A percentile compares a stretch with the other conserved stretches of the same genome.
Evolutionary conservation across 2,113 vertebrate genomes (phyloP).

Genomic region (Hydrochoerus hydrochaeris): DNA sequence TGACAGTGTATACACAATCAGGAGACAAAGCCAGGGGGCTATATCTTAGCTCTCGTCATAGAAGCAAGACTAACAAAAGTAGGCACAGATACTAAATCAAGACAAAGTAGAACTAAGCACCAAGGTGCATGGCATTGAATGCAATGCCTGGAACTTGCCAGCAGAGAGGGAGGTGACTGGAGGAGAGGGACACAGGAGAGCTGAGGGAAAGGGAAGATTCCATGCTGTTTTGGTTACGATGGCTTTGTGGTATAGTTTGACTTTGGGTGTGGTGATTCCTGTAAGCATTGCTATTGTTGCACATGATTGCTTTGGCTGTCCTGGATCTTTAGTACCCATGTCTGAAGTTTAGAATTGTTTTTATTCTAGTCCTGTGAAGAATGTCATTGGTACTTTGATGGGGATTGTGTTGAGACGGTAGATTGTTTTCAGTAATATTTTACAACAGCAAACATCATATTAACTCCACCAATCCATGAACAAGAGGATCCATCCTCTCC

Average conservation of each 20-base stretch:
- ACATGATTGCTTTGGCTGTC: background rate
- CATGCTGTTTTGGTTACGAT: background rate
- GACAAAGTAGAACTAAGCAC: background rate
- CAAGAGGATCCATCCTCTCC: too few species aligned
- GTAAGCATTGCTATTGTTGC: background rate
- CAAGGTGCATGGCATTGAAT: background rate
- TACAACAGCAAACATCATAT: background rate
- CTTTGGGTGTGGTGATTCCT: background rate
- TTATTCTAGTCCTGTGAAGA: background rate
- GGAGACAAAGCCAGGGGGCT: background rate
- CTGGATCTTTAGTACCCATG: background rate
- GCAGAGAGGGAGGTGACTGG: background rate
- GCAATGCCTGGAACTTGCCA: background rate
- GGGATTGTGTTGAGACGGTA: background rate
- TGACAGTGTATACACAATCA: fast-evolving
- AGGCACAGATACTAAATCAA: background rate
- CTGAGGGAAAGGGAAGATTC: background rate
- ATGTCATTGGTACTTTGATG: background rate
- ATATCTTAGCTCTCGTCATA: background rate
- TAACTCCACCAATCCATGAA: background rate
- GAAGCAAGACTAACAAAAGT: background rate
- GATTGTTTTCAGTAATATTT: background rate
- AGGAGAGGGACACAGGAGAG: background rate
- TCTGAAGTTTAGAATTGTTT: background rate
- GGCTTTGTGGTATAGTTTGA: background rate